phyloP scores from a whole-genome alignment of 2,888 invertebrate species.

The Euproctis similis region DNA sequence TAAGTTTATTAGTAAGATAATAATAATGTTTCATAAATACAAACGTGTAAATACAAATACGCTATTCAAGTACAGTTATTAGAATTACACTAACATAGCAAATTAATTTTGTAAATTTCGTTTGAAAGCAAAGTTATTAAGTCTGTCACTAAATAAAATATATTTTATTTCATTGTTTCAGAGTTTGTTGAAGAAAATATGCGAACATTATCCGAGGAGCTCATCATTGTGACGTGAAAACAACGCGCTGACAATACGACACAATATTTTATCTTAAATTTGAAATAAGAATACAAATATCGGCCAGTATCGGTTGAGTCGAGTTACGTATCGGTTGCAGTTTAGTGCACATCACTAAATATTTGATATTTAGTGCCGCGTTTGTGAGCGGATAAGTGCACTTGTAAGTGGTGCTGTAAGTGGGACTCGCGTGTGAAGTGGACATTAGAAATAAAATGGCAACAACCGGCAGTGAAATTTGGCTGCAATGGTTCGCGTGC shows the following conservation, averaged over 20 bases:
- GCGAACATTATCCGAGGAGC: conserved; percentile 52
- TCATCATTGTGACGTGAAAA: conserved; percentile 38
- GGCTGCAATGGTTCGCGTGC: conserved; percentile 95
- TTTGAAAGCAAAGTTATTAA: background rate
- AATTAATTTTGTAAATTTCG: too few species aligned
- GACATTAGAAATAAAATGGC: conserved; percentile 71
- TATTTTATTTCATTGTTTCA: conserved; percentile 46
- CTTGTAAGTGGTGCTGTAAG: conserved; percentile 22
- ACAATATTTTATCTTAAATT: too few species aligned
- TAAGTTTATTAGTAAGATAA: too few species aligned
- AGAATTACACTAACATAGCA: too few species aligned
- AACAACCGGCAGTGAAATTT: conserved; percentile 86
- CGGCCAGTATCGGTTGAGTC: conserved; percentile 26
- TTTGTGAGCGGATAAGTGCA: conserved; percentile 23
- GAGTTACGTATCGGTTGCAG: conserved; percentile 26
- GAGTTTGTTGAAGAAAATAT: conserved; percentile 56
- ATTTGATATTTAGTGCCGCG: conserved; percentile 24
- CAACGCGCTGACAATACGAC: conserved; percentile 20
- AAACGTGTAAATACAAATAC: too few species aligned
- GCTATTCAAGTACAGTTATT: too few species aligned
- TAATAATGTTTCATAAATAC: too few species aligned
- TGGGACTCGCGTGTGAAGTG: conserved; percentile 34
- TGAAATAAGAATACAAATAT: too few species aligned
- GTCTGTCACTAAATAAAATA: conserved; percentile 13
- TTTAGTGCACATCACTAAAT: conserved; percentile 24